These are phyloP conservation scores for Phengaris alcon DNA, from an alignment of 2,888 invertebrate species.

Conservation along the genomic window DNA sequence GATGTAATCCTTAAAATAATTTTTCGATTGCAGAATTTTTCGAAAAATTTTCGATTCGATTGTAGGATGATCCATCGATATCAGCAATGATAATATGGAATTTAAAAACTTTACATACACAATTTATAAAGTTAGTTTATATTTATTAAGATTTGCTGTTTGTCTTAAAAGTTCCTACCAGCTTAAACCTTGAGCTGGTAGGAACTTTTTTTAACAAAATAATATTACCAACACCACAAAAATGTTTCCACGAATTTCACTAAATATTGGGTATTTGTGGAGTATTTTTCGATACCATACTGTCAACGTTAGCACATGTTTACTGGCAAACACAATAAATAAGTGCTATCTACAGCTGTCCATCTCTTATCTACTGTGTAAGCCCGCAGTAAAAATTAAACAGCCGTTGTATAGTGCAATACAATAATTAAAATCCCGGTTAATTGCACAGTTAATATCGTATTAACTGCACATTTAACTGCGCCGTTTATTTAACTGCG, in stretches of 20 bases:
- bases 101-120: no score
- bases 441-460: constrained; percentile 31
- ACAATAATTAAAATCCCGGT: constrained; percentile 30
- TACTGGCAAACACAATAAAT: constrained; percentile 6
- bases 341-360: constrained; percentile 5
- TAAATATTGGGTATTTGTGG: background rate
- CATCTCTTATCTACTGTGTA: constrained; percentile 24
- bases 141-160: no score
- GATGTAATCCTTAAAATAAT: no score
- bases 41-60: no score
- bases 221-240: background rate
- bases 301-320: constrained; percentile 15
- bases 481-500: constrained; percentile 29
- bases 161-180: no score
- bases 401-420: constrained; percentile 25
- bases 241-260: background rate
- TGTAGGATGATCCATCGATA: no score
- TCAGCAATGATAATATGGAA: no score
- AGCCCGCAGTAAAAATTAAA: constrained; percentile 27
- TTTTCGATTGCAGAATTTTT: no score
- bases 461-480: constrained; percentile 31
- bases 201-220: no score
- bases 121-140: no score
- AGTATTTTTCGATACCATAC: constrained; percentile 10
- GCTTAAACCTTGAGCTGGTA: no score